phyloP scores from a whole-genome alignment of 2,797 vertebrate genomes.

The Enteromius afrohamiltoni region DNA sequence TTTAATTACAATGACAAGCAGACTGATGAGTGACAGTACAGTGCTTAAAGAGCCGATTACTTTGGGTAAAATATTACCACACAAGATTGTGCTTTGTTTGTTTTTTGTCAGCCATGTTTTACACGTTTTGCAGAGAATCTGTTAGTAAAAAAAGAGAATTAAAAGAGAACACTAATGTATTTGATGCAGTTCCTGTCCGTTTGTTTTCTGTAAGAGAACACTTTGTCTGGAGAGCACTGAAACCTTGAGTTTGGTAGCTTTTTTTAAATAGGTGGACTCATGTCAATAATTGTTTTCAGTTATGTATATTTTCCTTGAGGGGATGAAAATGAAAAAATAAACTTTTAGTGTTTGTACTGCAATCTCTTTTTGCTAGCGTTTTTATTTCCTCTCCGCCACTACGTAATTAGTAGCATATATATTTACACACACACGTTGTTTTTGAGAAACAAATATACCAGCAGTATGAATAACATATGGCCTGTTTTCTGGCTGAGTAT shows the following conservation, averaged over 20 bases:
- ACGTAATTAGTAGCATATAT: neutral
- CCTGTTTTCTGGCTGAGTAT: neutral
- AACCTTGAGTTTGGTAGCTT: constrained; percentile 1
- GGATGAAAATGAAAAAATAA: constrained; percentile 67
- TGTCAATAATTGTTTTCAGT: constrained; percentile 79
- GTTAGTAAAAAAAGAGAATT: constrained; percentile 29
- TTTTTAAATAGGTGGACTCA: constrained; percentile 11
- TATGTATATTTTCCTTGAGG: constrained; percentile 93
- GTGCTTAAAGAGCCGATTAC: neutral
- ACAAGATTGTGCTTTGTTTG: neutral
- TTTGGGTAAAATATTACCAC: neutral
- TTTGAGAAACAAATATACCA: neutral
- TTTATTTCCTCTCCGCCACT: constrained; percentile 17
- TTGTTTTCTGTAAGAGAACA: constrained; percentile 21
- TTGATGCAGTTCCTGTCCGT: constrained; percentile 1
- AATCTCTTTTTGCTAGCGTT: neutral
- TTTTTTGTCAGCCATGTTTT: constrained; percentile 22
- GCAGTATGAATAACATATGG: neutral
- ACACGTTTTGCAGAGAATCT: constrained; percentile 22
- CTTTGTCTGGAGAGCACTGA: constrained; percentile 22
- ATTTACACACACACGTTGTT: neutral
- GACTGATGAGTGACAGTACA: constrained; percentile 9
- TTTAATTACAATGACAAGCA: neutral
- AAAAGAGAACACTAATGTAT: constrained; percentile 41
- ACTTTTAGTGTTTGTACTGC: constrained; percentile 64